A percentile compares a stretch with the other conserved stretches of the same genome.
Evolutionary conservation across 2,113 vertebrate genomes (phyloP).

Genomic region (Podarcis muralis): DNA sequence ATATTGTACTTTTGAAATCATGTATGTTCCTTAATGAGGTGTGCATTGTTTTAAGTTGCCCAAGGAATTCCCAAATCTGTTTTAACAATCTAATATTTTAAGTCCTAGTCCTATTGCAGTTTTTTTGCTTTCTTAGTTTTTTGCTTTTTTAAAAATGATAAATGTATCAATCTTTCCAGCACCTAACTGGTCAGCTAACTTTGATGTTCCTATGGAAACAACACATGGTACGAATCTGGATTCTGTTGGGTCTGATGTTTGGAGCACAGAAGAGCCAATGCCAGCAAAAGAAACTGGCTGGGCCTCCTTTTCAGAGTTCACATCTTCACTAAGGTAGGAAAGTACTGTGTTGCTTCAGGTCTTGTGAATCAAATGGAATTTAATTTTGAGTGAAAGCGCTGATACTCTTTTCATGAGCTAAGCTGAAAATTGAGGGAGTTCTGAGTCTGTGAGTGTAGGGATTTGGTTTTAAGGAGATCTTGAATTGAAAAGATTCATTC

Average conservation of each 20-base stretch:
- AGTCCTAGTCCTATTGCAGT: not conserved
- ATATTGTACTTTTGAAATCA: not conserved
- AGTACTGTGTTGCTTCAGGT: not conserved
- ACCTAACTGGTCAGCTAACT: conserved; percentile 92
- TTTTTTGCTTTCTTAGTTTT: not conserved
- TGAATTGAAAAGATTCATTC: too few species aligned
- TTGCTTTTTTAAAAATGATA: not conserved
- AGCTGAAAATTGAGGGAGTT: too few species aligned
- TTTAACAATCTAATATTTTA: not conserved
- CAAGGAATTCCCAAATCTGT: not conserved
- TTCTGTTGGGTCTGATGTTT: conserved; percentile 80
- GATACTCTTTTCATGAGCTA: not conserved
- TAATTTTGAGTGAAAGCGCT: too few species aligned
- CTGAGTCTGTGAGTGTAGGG: too few species aligned
- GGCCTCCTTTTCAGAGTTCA: conserved; percentile 93
- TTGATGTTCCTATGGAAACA: conserved; percentile 96
- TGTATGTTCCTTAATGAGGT: not conserved
- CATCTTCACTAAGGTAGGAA: conserved; percentile 83
- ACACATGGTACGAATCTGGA: conserved; percentile 79
- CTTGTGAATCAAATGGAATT: not conserved
- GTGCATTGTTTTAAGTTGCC: not conserved
- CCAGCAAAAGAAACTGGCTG: conserved; percentile 86
- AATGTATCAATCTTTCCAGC: conserved; percentile 70
- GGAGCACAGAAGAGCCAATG: conserved; percentile 83
- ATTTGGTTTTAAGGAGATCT: too few species aligned